Base-by-base conservation (phyloP, 1,140 invertebrate genomes). In the Dreissena rostriformis region DNA sequence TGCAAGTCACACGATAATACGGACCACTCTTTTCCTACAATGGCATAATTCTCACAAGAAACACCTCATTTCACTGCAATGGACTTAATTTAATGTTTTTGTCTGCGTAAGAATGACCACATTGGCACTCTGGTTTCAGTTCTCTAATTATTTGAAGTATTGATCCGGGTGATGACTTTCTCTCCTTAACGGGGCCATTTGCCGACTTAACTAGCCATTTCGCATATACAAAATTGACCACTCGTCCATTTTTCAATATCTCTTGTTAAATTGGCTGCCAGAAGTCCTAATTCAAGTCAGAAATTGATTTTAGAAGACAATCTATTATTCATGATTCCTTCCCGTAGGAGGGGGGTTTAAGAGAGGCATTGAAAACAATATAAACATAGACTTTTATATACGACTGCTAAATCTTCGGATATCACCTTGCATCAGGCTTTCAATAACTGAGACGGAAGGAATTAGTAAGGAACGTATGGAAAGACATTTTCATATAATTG, bases 221-320 rank as follows among this genome's bases (percentile, higher is more conserved):
- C 39, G 39, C 61, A 72, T 73, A 81, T 73, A 73, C 67, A 81
- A 73, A 81, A 81, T 72, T 81, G 79, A 81, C 79, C 79, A 81
- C 68, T 73, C 6, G 79, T 81, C 79, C 70, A 81, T 81, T 81
- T 81, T 81, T 81, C 79, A 81, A 81, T 81, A 81, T 81, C 79
- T 65, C 79, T 65, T 65, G 79, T 81, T 63, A 81, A 81, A 81
- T 65, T 81, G 67, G 79, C 70, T 73, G 55, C 53, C 57, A 29
- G 73, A 70, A n/a, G 55, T 24, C 79, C 79, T 81, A 81, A 81
- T 81, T 81, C 79, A 73, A 81, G 71, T 81, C 67, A 81, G 79
- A 73, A 73, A 81, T 81, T 81, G 79, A 81, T 81, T 81, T 81
- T 66, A 81, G 67, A 63, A 61, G 28, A 73, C 55, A 65, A 81